Evolutionary conservation across 2,113 vertebrate species (phyloP), one percentile per base, ranked within the genome.

Genomic region (Piaya cayana): DNA sequence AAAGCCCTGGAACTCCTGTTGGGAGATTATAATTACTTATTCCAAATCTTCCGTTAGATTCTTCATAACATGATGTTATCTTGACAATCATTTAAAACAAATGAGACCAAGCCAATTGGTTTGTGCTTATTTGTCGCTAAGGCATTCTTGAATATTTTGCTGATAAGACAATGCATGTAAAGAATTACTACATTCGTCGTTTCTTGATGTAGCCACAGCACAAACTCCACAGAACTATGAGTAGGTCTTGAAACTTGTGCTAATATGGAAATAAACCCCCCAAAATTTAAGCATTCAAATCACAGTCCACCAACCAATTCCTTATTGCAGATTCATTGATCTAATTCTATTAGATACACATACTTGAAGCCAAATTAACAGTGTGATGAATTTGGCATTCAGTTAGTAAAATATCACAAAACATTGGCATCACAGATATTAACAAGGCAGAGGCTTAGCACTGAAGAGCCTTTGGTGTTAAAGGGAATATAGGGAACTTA

Each of bases 31-130:
- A 90, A 84, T 95, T 76, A 76, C n/a, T 82, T 84, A 60, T 50
- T 80, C 45, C 29, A 86, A 94, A 92, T 88, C 69, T 86, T 94
- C 76, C 60, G 32, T 86, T 94, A 75, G 22, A 58, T 84, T 75
- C 22, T 71, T 81, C 58, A 58, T 76, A 91, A 78, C 37, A 65
- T 47, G 15, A 29, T 50, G 11, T 81, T 95, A 62, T 86, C 68
- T 84, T 82, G 36, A 84, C 79, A 75, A 62, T 92, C 37, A 0
- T 65, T 75, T 84, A 81, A 88, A 96, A 81, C 30, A 69, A 91
- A 90, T 19, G 56, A 94, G 64, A 64, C 21, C 27, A 84, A 92
- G 34, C 10, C 60, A 82, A 86, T 47, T 80, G 50, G 6, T 76
- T 83, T 77, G 34, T 60, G 21, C 88, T 94, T 84, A 36, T 87